Conservation (phyloP, 1,140 invertebrate species). For the Achatina immaculata region DNA sequence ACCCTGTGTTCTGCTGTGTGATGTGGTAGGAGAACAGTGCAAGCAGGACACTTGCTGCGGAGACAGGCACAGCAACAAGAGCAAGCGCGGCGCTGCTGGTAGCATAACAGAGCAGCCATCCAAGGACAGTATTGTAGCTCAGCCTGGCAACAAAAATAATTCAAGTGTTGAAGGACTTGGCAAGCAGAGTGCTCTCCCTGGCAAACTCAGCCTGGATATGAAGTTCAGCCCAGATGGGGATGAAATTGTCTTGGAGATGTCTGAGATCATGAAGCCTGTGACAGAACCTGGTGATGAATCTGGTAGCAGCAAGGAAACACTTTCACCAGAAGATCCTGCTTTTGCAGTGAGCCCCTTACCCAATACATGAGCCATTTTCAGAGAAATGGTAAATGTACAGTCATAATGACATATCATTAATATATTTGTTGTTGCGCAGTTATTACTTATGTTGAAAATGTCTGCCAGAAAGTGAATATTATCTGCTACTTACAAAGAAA, state of each 20-base stretch:
- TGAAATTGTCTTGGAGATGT: slow-evolving; percentile 35
- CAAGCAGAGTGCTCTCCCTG: background rate
- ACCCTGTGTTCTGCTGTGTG: slow-evolving; percentile 22
- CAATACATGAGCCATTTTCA: no score
- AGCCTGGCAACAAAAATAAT: background rate
- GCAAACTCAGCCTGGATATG: slow-evolving; percentile 31
- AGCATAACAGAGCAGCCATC: background rate
- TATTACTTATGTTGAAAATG: no score
- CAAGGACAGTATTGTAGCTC: background rate
- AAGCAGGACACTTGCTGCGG: slow-evolving; percentile 31
- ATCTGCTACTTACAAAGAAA: no score
- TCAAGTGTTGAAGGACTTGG: background rate
- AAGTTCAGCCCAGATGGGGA: slow-evolving; percentile 36
- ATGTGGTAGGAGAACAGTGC: slow-evolving; percentile 7
- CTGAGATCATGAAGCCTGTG: background rate
- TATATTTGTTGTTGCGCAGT: no score
- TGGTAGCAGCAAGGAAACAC: background rate
- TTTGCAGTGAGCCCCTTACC: background rate
- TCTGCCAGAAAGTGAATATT: no score
- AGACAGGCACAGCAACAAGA: background rate
- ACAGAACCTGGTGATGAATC: background rate
- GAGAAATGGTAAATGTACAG: no score
- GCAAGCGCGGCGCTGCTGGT: background rate
- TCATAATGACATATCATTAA: no score
- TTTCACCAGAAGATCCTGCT: background rate